These are phyloP conservation scores for Chelmon rostratus DNA, from an alignment of 2,797 vertebrate species.

Conservation along the genomic window DNA sequence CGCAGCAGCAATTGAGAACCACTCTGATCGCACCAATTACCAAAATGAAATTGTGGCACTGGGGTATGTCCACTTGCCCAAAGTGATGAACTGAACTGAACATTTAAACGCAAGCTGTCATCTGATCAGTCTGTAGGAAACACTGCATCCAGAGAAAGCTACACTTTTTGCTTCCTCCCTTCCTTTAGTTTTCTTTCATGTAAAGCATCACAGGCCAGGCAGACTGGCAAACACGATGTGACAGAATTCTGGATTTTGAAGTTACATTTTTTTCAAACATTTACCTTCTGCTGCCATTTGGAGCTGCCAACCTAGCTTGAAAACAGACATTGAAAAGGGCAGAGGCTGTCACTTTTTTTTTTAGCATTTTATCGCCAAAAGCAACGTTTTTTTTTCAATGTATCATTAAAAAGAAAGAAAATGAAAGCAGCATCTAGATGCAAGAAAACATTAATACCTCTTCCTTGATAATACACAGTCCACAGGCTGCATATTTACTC, in stretches of 20 bases:
- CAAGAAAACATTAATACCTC: not conserved
- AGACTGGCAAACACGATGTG: constrained; percentile 13
- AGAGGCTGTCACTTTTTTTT: constrained; percentile 27
- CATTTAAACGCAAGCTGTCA: constrained; percentile 8
- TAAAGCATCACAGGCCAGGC: constrained; percentile 26
- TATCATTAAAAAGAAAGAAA: not conserved
- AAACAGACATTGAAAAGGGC: constrained; percentile 11
- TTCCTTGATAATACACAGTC: not conserved
- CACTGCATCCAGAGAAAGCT: not conserved
- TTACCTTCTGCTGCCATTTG: not conserved
- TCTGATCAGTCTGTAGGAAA: constrained; percentile 10
- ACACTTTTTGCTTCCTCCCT: not conserved
- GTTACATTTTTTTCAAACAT: constrained; percentile 16
- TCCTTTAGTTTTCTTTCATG: constrained; percentile 16
- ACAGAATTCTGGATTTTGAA: constrained; percentile 13
- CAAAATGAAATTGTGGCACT: not conserved
- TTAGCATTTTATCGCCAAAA: not conserved
- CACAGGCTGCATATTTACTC: not conserved
- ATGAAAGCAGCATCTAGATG: not conserved
- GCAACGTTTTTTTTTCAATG: not conserved
- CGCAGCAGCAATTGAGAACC: not conserved
- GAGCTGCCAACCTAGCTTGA: constrained; percentile 16
- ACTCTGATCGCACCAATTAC: not conserved
- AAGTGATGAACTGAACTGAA: constrained; percentile 3
- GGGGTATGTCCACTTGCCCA: not conserved